Evolutionary conservation across 2,113 vertebrate species (phyloP), one percentile per base, ranked within the genome.

Genomic region (Toxotes chatareus): DNA sequence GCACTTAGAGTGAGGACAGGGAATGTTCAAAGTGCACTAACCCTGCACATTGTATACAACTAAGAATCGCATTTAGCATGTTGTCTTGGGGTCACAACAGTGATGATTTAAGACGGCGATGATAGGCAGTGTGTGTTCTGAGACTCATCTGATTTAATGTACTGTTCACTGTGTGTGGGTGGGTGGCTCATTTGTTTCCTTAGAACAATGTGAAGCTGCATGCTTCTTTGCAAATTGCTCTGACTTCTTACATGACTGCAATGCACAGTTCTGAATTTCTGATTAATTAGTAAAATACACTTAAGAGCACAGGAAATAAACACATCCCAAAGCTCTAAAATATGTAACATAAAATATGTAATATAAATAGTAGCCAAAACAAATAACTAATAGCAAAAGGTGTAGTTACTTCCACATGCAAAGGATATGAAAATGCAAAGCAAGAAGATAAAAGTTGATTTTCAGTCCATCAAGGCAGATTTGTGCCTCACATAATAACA

Each of bases 401-500:
- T 47, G 60, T 64, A n/a, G 38, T 21, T 38, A 23, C 62, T 55
- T 71, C 64, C n/a, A 21, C 34, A 19, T 73, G 53, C 19, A 55
- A 57, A 69, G 42, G 31, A 64, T 42, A 19, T 11, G 3, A 59
- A 73, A 65, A 64, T 53, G 57, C 23, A 46, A 46, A 46, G 56
- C 21, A n/a, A 34, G 44, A 38, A 64, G 40, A 62, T 40, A n/a
- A 55, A 60, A 65, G 75, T 55, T 67, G 1, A 71, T 86, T 84
- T 87, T 66, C 47, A 83, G 77, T 73, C 64, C 55, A 88, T 90
- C 76, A 76, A 76, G 79, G 76, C 47, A 88, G 66, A 81, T 85
- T 76, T 87, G 66, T 66, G 46, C 55, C 31, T 82, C 66, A 53
- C 71, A 77, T 71, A 79, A 86, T 69, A 90, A 84, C 56, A 82